Base-by-base conservation (phyloP, 2,888 invertebrate genomes). In the Dendrolimus pini region DNA sequence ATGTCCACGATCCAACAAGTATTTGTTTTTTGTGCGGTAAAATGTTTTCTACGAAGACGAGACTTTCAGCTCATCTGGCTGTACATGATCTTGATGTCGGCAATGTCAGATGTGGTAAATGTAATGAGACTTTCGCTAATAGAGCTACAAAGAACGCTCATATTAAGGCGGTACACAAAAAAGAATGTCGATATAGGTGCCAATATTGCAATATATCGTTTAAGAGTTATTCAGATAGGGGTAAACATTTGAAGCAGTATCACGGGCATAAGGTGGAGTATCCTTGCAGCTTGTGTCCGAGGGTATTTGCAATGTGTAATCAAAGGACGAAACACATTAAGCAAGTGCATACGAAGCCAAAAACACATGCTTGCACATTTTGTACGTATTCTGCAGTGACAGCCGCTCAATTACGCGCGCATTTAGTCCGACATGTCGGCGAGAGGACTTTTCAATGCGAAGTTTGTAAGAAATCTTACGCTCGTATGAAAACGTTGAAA, bases 1-100 rank as follows among this genome's bases (percentile, higher is more conserved):
- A 89, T 54, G 70, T 72, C n/a, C 89, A 90, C 54, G 85, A 80
- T 63, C 85, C 82, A 0, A 81, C 85, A 54, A 81, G 82, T 55
- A 82, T 89, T n/a, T 90, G 89, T 56, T 80, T 76, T 30, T 74
- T 77, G 53, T 90, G 89, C 59, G 89, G 89, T 0, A 89, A 88
- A 71, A 72, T 82, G 0, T 89, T 88, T 57, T 74, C 84, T 0
- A 77, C 78, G 0, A 65, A 67, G 1, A 72, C 77, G 13, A 75
- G 85, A n/a, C 67, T 88, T 0, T 79, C 80, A 62, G 69, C 85
- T 0, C 89, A 90, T 62, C 68, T 85, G 13, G 61, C 72, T 0
- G 77, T 75, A 1, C 87, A 85, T 61, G 80, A 81, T 53, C 58
- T 66, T 7, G 62, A 67, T 0, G 61, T 63, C 7, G 64, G 62